Base-by-base conservation (phyloP, 2,113 vertebrate genomes). In the Felis chaus region DNA sequence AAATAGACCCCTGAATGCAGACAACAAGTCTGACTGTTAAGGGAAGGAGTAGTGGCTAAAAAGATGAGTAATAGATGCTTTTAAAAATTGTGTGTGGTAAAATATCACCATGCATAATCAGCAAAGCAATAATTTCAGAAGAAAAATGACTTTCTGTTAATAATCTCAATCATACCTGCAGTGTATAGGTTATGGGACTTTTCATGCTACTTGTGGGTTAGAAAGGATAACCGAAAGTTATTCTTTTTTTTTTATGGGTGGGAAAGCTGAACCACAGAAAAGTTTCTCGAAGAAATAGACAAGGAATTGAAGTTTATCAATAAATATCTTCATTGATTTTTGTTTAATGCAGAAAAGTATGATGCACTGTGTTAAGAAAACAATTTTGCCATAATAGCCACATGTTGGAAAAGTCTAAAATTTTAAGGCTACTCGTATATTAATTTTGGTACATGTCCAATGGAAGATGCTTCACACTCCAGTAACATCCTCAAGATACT, bases 401-500 rank as follows among this genome's bases (percentile, higher is more conserved):
- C 76, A 68, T 85, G 69, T 86, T 94, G 19, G 93, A 94, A 85
- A 91, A 55, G 69, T 55, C 0, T 27, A 19, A 79, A 78, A 4
- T 25, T 1, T 82, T 71, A 93, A 95, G 69, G 83, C 76, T 84
- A 82, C 23, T 92, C n/a, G 66, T n/a, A 25, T 87, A 45, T n/a
- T 88, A 61, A 7, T 19, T 45, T 55, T 82, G 3, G 80, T 57
- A 94, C 73, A 63, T 73, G 91, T 9, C 93, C n/a, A 92, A 0
- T 33, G 4, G 41, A 91, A 29, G 78, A 80, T 0, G 0, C 68
- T 9, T 3, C 2, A 3, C 0, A 0, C 63, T 94, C 41, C 89
- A 31, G 63, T 99, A 98, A 99, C 99, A 99, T 99, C 98, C 99
- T 99, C 94, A 99, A 99, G 96, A 99, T 98, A 33, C 99, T 99